Evolutionary conservation across 2,797 vertebrate genomes (phyloP).

Genomic region (Sebastes matsubarae): DNA sequence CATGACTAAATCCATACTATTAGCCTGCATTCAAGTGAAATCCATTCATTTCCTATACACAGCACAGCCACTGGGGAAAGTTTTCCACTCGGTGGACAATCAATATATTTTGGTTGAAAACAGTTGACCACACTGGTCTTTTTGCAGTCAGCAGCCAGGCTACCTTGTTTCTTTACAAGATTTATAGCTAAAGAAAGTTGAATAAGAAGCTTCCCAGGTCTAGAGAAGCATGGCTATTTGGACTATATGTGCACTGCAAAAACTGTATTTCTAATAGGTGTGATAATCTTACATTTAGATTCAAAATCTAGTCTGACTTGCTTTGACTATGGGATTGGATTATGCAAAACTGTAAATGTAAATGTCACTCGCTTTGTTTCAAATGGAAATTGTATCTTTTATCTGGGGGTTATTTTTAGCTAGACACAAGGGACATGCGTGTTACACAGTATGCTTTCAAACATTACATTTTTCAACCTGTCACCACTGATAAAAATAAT

Average conservation of each 20-base stretch:
- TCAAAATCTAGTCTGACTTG: not conserved
- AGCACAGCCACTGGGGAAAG: not conserved
- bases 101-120: not conserved
- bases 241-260: not conserved
- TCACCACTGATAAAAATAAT: not conserved
- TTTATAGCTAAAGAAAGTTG: not conserved
- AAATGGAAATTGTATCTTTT: not conserved
- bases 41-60: not conserved
- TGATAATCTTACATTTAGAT: not conserved
- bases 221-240: not conserved
- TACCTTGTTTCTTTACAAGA: not conserved
- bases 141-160: not conserved
- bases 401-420: not conserved
- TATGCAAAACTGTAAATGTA: not conserved
- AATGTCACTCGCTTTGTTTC: not conserved
- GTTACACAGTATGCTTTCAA: not conserved
- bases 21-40: not conserved
- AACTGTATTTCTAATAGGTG: not conserved
- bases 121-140: not conserved
- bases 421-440: not conserved
- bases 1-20: not conserved
- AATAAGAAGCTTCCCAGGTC: not conserved
- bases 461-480: not conserved
- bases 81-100: not conserved
- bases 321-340: not conserved